phyloP scores from a whole-genome alignment of 2,113 vertebrate genomes.

The Argyrosomus japonicus region DNA sequence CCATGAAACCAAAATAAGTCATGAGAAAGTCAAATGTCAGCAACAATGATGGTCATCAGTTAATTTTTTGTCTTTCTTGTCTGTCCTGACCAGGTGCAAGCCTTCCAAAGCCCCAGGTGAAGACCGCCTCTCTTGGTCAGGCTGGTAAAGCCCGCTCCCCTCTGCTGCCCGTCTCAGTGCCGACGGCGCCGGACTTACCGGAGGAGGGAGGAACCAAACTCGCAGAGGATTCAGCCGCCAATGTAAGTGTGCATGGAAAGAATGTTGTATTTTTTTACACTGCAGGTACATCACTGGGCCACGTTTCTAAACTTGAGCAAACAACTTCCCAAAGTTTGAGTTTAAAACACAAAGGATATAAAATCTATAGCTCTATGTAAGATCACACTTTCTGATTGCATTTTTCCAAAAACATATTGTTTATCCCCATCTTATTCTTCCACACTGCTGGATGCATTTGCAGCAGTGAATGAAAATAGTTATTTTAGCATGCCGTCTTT shows the following conservation, averaged over 20 bases:
- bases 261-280: neutral
- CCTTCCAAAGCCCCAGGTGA: constrained; percentile 92
- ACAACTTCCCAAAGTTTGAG: neutral
- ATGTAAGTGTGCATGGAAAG: constrained; percentile 82
- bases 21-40: neutral
- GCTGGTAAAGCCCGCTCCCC: constrained; percentile 95
- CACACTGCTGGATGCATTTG: neutral
- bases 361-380: neutral
- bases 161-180: constrained; percentile 93
- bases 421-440: too few species aligned
- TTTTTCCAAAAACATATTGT: too few species aligned
- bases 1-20: neutral
- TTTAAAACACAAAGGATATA: neutral
- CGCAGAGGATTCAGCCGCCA: constrained; percentile 88
- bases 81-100: constrained; percentile 83
- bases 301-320: too few species aligned
- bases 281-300: too few species aligned
- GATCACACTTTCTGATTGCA: neutral
- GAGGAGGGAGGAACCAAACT: constrained; percentile 88
- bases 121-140: constrained; percentile 94
- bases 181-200: constrained; percentile 90
- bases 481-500: neutral
- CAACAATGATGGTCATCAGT: neutral
- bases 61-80: neutral
- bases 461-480: neutral